Evolutionary conservation across 2,797 vertebrate species (phyloP).

Genomic region (Mormyrus hasselquistii): DNA sequence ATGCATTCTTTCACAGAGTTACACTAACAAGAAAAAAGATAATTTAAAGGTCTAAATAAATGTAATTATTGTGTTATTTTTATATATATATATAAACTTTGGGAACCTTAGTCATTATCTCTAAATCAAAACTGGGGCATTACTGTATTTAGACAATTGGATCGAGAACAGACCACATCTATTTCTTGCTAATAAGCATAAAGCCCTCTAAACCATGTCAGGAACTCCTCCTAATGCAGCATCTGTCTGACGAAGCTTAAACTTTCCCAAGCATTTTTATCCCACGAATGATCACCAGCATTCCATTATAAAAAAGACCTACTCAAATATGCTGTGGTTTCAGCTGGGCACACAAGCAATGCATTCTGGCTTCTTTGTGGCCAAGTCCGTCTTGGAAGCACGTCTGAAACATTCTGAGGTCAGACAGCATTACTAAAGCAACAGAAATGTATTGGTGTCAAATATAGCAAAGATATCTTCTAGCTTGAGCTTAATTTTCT

Average conservation of each 20-base stretch:
- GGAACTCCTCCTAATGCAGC: neutral
- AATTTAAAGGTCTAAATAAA: neutral
- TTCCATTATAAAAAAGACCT: slow-evolving; percentile 19
- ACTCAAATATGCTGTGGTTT: slow-evolving; percentile 33
- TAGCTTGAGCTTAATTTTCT: neutral
- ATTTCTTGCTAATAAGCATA: slow-evolving; percentile 8
- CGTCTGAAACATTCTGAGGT: neutral
- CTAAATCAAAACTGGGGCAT: neutral
- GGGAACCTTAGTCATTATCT: neutral
- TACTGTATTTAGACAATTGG: neutral
- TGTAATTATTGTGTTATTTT: neutral
- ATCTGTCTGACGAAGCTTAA: neutral
- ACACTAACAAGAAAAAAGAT: neutral
- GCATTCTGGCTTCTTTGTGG: slow-evolving; percentile 12
- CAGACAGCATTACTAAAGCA: neutral
- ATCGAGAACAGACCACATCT: neutral
- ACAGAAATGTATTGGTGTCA: neutral
- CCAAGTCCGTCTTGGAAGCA: neutral
- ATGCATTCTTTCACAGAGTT: neutral
- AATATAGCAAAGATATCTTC: neutral
- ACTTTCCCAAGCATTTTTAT: slow-evolving; percentile 21
- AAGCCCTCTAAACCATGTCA: neutral
- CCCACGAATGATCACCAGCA: slow-evolving; percentile 6
- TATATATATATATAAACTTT: neutral
- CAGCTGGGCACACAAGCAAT: slow-evolving; percentile 2